phyloP scores from a whole-genome alignment of 1,140 invertebrate species.

The Heterodera schachtii region DNA sequence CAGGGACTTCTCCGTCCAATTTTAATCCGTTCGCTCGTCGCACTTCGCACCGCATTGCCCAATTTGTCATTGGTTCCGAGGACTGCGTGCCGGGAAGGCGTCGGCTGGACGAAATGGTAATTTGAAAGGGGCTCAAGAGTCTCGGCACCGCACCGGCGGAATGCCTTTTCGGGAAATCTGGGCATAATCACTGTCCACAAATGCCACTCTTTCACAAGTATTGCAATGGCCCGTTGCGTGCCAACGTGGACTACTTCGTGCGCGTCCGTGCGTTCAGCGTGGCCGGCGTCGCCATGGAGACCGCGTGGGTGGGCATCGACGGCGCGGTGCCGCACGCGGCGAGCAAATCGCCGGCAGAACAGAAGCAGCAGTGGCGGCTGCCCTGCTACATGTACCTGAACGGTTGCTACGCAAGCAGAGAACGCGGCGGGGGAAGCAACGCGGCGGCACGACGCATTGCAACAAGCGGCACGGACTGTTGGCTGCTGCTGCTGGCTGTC shows the following conservation, averaged over 20 bases:
- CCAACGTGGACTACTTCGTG: slow-evolving; percentile 57
- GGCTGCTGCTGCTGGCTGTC: too few species aligned
- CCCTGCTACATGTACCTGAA: slow-evolving; percentile 64
- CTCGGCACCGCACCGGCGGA: background rate
- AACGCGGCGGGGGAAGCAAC: background rate
- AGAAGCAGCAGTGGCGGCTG: slow-evolving; percentile 51
- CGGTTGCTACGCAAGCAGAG: slow-evolving; percentile 42
- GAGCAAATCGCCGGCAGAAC: background rate
- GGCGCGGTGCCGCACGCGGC: background rate
- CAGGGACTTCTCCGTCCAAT: slow-evolving; percentile 52
- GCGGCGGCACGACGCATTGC: background rate
- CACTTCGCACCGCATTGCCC: slow-evolving; percentile 33
- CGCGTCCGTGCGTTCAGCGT: slow-evolving; percentile 60
- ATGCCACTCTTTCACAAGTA: slow-evolving; percentile 41
- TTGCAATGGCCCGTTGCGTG: slow-evolving; percentile 58
- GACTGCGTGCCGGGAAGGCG: slow-evolving; percentile 53
- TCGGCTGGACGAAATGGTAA: slow-evolving; percentile 57
- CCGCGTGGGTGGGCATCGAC: slow-evolving; percentile 16
- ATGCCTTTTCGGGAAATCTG: slow-evolving; percentile 1
- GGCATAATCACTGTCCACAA: too few species aligned
- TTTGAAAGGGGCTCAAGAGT: too few species aligned
- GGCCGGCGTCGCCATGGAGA: slow-evolving; percentile 59
- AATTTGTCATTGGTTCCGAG: slow-evolving; percentile 60
- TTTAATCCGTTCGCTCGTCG: slow-evolving; percentile 57
- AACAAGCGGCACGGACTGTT: too few species aligned